These are phyloP conservation scores for Coracopsis vasa DNA, from an alignment of 2,113 vertebrate genomes.

Conservation along the genomic window DNA sequence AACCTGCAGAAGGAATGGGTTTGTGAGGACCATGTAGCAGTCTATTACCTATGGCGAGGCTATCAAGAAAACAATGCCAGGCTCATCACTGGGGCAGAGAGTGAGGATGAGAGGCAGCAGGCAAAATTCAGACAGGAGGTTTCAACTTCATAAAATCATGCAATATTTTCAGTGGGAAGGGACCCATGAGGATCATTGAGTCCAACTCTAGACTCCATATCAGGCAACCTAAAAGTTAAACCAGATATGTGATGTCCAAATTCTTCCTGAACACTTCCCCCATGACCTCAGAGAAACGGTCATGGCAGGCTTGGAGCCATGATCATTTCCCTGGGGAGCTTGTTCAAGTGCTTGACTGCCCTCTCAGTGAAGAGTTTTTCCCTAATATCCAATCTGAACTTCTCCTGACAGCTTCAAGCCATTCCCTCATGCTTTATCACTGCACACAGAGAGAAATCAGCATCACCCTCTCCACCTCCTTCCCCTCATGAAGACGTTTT, in stretches of 20 bases:
- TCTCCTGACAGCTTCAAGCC: neutral
- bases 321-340: neutral
- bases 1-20: neutral
- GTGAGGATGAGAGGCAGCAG: neutral
- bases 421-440: neutral
- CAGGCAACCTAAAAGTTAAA: neutral
- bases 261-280: neutral
- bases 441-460: neutral
- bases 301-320: neutral
- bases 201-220: neutral
- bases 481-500: neutral
- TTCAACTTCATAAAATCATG: neutral
- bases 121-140: neutral
- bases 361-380: neutral
- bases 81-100: neutral
- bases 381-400: neutral
- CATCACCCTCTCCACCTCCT: neutral
- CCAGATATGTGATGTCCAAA: neutral
- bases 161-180: neutral
- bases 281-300: neutral
- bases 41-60: neutral
- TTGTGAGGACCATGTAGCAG: neutral
- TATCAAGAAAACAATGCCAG: neutral
- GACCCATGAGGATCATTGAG: too few relatives aligned
- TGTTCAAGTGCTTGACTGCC: neutral